phyloP scores from a whole-genome alignment of 1,140 invertebrate species.

The Tachypleus tridentatus region DNA sequence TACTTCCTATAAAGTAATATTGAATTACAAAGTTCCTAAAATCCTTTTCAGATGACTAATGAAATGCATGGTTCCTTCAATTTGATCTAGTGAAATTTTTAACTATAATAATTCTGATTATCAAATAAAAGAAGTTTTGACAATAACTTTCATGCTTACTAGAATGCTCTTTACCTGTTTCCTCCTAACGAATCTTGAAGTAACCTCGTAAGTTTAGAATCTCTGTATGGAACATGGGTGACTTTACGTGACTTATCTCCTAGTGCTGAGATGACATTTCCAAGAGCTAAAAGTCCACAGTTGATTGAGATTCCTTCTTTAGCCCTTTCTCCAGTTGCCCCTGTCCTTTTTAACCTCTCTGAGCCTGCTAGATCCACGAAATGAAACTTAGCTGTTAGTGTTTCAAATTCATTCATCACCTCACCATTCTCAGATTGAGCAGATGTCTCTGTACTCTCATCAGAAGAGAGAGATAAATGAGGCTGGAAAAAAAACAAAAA shows the following conservation, averaged over 20 bases:
- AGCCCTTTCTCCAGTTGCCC: slow-evolving; percentile 76
- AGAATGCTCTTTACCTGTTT: slow-evolving; percentile 30
- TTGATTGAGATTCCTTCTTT: slow-evolving; percentile 92
- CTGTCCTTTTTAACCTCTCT: slow-evolving; percentile 86
- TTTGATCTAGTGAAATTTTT: too few species aligned
- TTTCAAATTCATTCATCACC: slow-evolving; percentile 47
- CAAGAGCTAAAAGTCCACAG: slow-evolving; percentile 79
- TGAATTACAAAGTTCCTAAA: too few species aligned
- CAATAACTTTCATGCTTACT: too few species aligned
- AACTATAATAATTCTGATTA: too few species aligned
- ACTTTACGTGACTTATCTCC: slow-evolving; percentile 78
- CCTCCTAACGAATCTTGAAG: slow-evolving; percentile 97
- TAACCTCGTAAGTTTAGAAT: slow-evolving; percentile 88
- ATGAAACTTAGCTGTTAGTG: slow-evolving; percentile 81
- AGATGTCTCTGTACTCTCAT: too few species aligned
- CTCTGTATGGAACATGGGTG: slow-evolving; percentile 87
- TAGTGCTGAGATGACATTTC: slow-evolving; percentile 94
- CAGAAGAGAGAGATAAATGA: too few species aligned
- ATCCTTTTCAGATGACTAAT: too few species aligned
- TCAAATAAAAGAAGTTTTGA: too few species aligned
- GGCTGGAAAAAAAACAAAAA: too few species aligned
- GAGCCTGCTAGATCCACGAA: slow-evolving; percentile 95
- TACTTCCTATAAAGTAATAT: too few species aligned
- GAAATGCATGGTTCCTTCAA: too few species aligned
- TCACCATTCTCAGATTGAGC: too few species aligned